Evolutionary conservation across 2,113 vertebrate genomes (phyloP), one percentile per base, ranked within the genome.

Genomic region (Coptodon rendalli): DNA sequence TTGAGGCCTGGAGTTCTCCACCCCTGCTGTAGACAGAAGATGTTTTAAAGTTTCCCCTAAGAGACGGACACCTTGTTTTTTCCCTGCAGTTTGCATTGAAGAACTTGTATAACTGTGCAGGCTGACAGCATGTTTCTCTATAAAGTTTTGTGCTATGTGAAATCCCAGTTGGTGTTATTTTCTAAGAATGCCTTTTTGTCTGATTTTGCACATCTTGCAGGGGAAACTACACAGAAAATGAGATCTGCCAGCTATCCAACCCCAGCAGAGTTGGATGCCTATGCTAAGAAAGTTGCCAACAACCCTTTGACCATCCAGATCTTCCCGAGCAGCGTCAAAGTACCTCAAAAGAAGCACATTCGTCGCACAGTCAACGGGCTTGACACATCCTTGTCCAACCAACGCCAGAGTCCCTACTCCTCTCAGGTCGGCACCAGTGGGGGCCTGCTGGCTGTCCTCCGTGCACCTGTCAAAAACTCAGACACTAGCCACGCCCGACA

Each of bases 211-310:
- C 87, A 92, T 94, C 79, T 97, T 97, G 1, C 97, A 99, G 99
- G 99, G 98, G 99, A 99, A 97, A 98, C 98, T 97, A 98, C 98
- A 98, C 98, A 98, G 98, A 99, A 99, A 97, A 99, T 98, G 98
- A 98, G 98, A 98, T 97, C 98, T 97, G 97, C 97, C 97, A 98
- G 97, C 97, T 98, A 97, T 96, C 99, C 99, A 96, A 99, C 98
- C 96, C 98, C 99, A 97, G 99, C 98, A 95, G 98, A 99, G 97
- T 98, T 99, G 98, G 99, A 99, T 97, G 98, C 99, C 90, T 99
- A 98, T 99, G 99, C 99, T 99, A 99, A 99, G 97, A 99, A 99
- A 97, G 97, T 99, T 92, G 98, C 98, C 97, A 98, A 98, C 97
- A 97, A 96, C 88, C 99, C 99, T 89, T 96, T 99, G 97, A 99